A percentile compares a stretch with the other conserved stretches of the same genome.
These are phyloP conservation scores for Embidobia sp. DNA, from an alignment of 2,888 invertebrate genomes.

Conservation along the genomic window DNA sequence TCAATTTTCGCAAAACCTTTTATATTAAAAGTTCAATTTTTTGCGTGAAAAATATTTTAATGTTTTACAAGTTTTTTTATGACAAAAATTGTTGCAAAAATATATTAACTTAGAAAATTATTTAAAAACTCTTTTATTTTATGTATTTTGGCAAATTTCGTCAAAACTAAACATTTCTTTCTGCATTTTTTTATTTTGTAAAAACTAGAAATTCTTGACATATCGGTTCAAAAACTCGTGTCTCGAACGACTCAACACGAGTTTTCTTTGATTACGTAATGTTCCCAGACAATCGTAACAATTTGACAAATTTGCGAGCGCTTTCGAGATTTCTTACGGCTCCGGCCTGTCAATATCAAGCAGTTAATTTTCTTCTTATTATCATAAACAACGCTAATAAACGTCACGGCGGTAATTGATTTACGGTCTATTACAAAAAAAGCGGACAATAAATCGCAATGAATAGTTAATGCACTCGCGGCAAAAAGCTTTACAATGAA, in stretches of 20 bases:
- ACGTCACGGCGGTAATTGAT: constrained; percentile 59
- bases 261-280: constrained; percentile 18
- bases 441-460: constrained; percentile 59
- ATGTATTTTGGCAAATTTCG: no score
- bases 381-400: constrained; percentile 64
- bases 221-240: no score
- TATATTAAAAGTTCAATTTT: no score
- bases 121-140: no score
- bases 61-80: no score
- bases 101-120: no score
- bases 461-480: constrained; percentile 56
- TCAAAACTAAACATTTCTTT: no score
- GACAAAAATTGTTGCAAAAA: no score
- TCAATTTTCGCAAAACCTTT: no score
- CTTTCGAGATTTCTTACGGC: constrained; percentile 52
- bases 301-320: constrained; percentile 58
- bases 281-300: constrained; percentile 55
- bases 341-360: constrained; percentile 57
- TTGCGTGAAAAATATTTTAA: no score
- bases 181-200: no score
- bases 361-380: constrained; percentile 64
- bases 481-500: constrained; percentile 55
- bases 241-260: constrained; percentile 3
- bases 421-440: constrained; percentile 63
- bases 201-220: no score